Percentiles rank a stretch among this genome's conserved stretches.
phyloP scores from a whole-genome alignment of 2,113 vertebrate species.

The Glareola pratincola region DNA sequence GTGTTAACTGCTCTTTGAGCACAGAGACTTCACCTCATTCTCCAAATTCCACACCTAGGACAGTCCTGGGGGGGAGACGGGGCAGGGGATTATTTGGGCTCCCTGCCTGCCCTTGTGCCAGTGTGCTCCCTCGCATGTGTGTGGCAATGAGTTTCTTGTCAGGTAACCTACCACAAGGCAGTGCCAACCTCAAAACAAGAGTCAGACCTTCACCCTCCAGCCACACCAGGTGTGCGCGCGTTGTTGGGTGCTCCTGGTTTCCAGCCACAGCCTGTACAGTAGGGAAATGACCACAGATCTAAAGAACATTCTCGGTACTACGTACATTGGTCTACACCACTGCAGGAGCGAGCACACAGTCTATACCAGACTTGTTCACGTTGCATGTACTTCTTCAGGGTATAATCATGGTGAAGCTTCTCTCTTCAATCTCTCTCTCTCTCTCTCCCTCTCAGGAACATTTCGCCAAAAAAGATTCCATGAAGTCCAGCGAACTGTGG shows the following conservation, averaged over 20 bases:
- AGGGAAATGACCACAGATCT: not conserved
- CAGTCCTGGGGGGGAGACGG: fast-evolving
- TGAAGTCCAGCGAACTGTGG: not conserved
- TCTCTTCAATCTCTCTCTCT: not conserved
- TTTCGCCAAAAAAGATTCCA: not conserved
- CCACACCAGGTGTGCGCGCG: fast-evolving
- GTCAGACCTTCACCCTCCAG: not conserved
- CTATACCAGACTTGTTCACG: fast-evolving
- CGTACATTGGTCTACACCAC: fast-evolving
- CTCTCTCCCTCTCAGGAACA: not conserved
- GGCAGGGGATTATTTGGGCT: fast-evolving
- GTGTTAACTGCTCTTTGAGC: too few relatives aligned
- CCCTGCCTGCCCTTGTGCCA: not conserved
- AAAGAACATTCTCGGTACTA: fast-evolving
- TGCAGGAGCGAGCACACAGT: fast-evolving
- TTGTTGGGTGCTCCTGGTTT: not conserved
- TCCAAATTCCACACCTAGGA: too few relatives aligned
- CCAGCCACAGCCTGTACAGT: not conserved
- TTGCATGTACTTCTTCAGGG: not conserved
- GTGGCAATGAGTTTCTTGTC: not conserved
- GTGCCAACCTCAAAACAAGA: not conserved
- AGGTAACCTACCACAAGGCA: fast-evolving
- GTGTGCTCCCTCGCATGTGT: fast-evolving
- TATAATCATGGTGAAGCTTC: not conserved
- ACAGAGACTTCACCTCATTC: too few relatives aligned